A percentile compares a stretch with the other conserved stretches of the same genome.
These are phyloP conservation scores for Rynchops niger DNA, from an alignment of 2,113 vertebrate species.

Conservation along the genomic window DNA sequence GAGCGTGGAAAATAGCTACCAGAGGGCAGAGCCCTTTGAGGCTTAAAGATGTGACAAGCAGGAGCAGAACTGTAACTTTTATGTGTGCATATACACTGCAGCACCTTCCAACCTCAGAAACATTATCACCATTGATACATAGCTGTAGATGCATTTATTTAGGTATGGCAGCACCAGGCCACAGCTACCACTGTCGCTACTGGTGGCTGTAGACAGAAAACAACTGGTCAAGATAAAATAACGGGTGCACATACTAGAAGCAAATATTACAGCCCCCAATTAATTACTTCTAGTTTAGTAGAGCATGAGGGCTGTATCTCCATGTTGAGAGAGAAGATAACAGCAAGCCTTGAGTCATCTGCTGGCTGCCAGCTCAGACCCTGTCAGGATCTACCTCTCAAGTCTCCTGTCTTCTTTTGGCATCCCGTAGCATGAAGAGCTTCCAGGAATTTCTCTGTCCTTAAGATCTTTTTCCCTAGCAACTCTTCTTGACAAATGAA, in stretches of 20 bases:
- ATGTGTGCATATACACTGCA: not conserved
- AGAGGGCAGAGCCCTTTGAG: not conserved
- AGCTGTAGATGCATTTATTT: not conserved
- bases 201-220: not conserved
- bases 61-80: not conserved
- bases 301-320: not conserved
- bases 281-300: not conserved
- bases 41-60: not conserved
- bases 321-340: not conserved
- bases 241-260: not conserved
- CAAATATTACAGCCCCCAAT: not conserved
- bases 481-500: not conserved
- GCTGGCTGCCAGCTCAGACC: not conserved
- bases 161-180: not conserved
- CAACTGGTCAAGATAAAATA: not conserved
- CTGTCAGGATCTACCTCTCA: not conserved
- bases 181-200: not conserved
- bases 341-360: not conserved
- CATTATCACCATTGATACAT: not conserved
- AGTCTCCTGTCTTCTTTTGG: not conserved
- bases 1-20: not conserved
- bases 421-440: not conserved
- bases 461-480: not conserved
- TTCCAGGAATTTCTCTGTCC: not conserved
- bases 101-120: not conserved